Conservation (phyloP, 92 coral and sea anemone species). For the Zoanthus sansibaricus region DNA sequence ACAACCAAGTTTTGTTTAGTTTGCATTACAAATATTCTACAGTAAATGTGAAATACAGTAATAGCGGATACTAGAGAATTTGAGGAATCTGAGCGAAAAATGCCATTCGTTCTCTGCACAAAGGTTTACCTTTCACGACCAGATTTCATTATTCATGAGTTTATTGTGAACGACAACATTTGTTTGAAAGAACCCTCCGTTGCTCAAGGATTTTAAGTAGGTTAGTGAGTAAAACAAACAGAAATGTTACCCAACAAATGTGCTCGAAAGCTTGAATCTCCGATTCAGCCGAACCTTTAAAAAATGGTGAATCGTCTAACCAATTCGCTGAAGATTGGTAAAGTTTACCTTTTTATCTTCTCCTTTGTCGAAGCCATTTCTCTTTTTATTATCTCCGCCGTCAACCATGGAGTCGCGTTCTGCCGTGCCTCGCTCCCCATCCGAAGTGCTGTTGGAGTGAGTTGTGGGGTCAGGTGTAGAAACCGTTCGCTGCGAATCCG, state of each 20-base stretch:
- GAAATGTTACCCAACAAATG: neutral
- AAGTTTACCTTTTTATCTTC: constrained; percentile 45
- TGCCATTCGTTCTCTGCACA: constrained; percentile 67
- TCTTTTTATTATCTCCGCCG: constrained; percentile 41
- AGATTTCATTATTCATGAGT: constrained; percentile 91
- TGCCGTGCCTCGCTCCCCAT: constrained; percentile 37
- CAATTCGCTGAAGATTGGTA: constrained; percentile 16
- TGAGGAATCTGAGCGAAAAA: constrained; percentile 39
- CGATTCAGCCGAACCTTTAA: neutral
- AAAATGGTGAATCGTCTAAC: neutral
- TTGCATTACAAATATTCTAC: neutral
- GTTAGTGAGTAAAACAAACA: constrained; percentile 29
- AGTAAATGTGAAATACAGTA: neutral
- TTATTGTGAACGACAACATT: constrained; percentile 54
- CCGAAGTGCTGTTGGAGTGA: constrained; percentile 41
- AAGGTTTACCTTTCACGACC: constrained; percentile 57
- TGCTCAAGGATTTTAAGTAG: constrained; percentile 15
- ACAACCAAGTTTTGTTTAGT: constrained; percentile 7
- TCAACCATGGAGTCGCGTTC: constrained; percentile 48
- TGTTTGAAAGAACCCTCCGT: constrained; percentile 15
- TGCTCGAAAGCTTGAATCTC: neutral
- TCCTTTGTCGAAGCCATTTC: constrained; percentile 48
- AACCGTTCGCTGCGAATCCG: constrained; percentile 50
- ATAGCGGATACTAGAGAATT: constrained; percentile 25
- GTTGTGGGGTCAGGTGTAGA: constrained; percentile 48